These are phyloP conservation scores for Paraplagusia blochii DNA, from an alignment of 2,113 vertebrate genomes.

Conservation along the genomic window DNA sequence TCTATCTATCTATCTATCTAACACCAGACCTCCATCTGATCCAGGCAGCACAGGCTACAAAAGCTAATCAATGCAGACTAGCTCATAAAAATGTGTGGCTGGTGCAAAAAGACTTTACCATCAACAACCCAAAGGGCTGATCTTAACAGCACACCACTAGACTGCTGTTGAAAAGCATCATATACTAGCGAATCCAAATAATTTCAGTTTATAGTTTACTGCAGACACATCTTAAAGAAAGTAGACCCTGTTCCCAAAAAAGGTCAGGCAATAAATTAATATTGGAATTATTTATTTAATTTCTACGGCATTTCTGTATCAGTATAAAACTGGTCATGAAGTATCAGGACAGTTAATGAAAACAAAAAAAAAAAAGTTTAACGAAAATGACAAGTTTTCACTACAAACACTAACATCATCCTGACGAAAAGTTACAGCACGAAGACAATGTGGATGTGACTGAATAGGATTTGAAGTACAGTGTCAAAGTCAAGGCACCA, in stretches of 20 bases:
- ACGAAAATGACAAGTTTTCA: constrained; percentile 10
- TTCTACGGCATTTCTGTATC: constrained; percentile 46
- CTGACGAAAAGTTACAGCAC: constrained; percentile 17
- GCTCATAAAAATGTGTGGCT: too few relatives aligned
- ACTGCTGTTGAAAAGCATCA: too few relatives aligned
- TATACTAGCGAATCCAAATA: too few relatives aligned
- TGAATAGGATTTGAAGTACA: constrained; percentile 42
- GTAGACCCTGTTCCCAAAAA: neutral
- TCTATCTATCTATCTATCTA: too few relatives aligned
- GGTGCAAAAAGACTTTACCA: too few relatives aligned
- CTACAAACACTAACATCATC: constrained; percentile 1
- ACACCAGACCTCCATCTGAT: too few relatives aligned
- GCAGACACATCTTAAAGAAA: too few relatives aligned
- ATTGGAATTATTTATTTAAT: constrained; percentile 67
- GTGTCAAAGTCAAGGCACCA: constrained; percentile 65
- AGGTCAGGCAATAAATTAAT: neutral
- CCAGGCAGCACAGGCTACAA: too few relatives aligned
- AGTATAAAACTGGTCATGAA: constrained; percentile 69
- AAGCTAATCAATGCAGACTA: too few relatives aligned
- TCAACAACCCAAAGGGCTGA: too few relatives aligned
- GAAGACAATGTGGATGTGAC: constrained; percentile 27
- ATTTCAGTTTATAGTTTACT: too few relatives aligned
- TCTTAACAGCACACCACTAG: too few relatives aligned
- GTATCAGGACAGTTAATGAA: constrained; percentile 41
- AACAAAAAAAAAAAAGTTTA: neutral